Evolutionary conservation across 2,797 vertebrate genomes (phyloP), one percentile per base, ranked within the genome.

Genomic region (Sebastiscus tertius): DNA sequence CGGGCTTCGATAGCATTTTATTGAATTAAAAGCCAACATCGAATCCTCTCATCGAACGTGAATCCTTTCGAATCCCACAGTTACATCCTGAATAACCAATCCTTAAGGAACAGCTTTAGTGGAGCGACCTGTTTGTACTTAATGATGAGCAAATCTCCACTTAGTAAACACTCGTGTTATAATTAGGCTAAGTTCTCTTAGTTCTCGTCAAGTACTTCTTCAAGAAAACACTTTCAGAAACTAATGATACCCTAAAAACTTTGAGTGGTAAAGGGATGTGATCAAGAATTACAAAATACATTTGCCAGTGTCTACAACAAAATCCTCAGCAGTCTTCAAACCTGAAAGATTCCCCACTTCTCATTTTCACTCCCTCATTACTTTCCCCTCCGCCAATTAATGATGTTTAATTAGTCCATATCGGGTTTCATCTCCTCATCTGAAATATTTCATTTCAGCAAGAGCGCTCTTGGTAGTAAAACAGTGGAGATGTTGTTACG

Each of bases 381-480:
- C 60, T 67, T 49, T 16, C 39, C 52, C 59, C 75, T 64, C 27
- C 3, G 6, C 63, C 84, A 83, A 72, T 89, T 90, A 92, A 89
- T 67, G 75, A 70, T 63, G 84, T 82, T 83, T 90, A 91, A 92
- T 93, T 87, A 91, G 80, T 74, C 49, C 31, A 6, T 76, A 89
- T 93, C 65, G 0, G 54, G 67, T 78, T 87, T 77, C 74, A 83
- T 91, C 79, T 78, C 68, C 85, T 77, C 67, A 12, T 75, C 84
- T 73, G 72, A 75, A 87, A 86, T 78, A 62, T 78, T 84, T 88
- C 55, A 88, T 84, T 82, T 70, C 5, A 65, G 58, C 64, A 6
- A 24, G 34, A 52, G 8, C 5, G 29, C 79, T 68, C 9, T 18
- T 20, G 62, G 54, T 60, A 2, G 46, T 24, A 39, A 83, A 86